Base-by-base conservation (phyloP, 2,797 vertebrate genomes). In the Galagoides demidoff region DNA sequence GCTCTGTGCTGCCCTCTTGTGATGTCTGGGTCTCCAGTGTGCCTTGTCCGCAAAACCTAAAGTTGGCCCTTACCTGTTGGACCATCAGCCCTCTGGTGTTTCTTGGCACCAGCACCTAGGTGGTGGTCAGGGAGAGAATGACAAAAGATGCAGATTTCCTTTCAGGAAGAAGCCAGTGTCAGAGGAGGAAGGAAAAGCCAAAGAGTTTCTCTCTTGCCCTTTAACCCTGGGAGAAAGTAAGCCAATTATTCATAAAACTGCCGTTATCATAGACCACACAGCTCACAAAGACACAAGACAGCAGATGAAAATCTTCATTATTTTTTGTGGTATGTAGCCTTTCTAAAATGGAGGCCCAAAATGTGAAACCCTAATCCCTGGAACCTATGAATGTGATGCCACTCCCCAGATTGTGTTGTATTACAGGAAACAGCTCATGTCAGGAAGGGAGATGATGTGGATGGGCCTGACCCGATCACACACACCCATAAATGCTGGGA, bases 1-100 rank as follows among this genome's bases (percentile, higher is more conserved):
- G 87, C 10, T 94, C 84, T 71, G 73, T 88, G 81, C 96, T 88
- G 77, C 89, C 91, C 91, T 85, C 95, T 93, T 84, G 91, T 95
- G 91, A 55, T 37, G 6, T 29, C 45, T 64, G 27, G 45, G 52
- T 12, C 68, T 76, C 55, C 34, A 27, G 43, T 20, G 77, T 0
- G 5, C 16, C 79, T 76, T 82, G 77, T 73, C 63, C 39, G 20
- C 23, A 64, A 23, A 64, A 37, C 7, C 74, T 49, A 49, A 70
- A 89, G 12, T 64, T 71, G 83, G 83, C 34, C 59, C 79, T 59
- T 85, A 68, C 70, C 9, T 27, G 43, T 49, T 14, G 45, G 34
- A 13, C 29, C 77, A 31, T 27, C 31, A 70, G 14, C 8, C 59
- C 25, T 78, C 12, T 13, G 43, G 27, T 14, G n/a, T 59, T 70